phyloP scores from a whole-genome alignment of 2,888 invertebrate genomes.

The Limnephilus lunatus region DNA sequence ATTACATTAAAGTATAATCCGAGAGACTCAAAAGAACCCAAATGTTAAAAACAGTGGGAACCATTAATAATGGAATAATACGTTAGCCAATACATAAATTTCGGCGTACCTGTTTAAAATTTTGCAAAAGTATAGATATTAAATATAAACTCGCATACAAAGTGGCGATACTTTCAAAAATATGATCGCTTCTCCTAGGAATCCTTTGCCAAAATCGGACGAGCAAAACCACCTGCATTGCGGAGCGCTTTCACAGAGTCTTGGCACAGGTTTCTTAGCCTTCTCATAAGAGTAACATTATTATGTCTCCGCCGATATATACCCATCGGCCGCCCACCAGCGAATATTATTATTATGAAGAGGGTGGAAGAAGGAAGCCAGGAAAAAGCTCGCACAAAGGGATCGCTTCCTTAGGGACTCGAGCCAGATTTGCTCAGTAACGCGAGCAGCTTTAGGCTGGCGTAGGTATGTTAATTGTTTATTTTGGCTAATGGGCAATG shows the following conservation, averaged over 20 bases:
- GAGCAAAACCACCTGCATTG: conserved; percentile 63
- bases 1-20: background rate
- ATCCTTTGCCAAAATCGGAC: conserved; percentile 65
- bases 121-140: conserved; percentile 47
- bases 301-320: conserved; percentile 67
- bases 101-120: background rate
- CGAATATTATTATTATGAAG: conserved; percentile 52
- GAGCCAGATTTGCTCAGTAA: conserved; percentile 40
- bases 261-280: conserved; percentile 74
- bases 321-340: conserved; percentile 60
- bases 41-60: background rate
- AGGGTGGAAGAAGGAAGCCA: conserved; percentile 27
- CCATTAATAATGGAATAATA: conserved; percentile 4
- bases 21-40: background rate
- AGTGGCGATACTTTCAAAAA: conserved; percentile 64
- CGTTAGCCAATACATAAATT: background rate
- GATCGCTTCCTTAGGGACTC: conserved; percentile 9
- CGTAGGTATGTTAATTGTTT: background rate
- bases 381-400: conserved; percentile 47
- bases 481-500: background rate
- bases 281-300: conserved; percentile 68
- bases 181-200: conserved; percentile 63
- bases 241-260: conserved; percentile 69
- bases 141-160: conserved; percentile 65
- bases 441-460: background rate